Percentiles rank a stretch among this genome's conserved stretches.
These are phyloP conservation scores for Netelia virgata DNA, from an alignment of 2,888 invertebrate species.

Conservation along the genomic window DNA sequence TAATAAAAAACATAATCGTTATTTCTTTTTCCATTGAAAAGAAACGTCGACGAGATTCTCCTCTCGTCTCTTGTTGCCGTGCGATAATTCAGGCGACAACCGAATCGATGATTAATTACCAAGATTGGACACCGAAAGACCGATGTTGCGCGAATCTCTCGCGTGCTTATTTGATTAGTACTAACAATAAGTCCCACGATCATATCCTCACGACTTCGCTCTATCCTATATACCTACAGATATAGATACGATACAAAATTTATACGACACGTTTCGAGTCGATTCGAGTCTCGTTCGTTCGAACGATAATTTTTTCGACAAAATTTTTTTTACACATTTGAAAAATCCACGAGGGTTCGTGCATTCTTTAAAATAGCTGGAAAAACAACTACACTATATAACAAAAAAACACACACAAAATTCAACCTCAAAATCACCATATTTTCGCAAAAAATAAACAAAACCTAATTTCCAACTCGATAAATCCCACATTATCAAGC, in stretches of 20 bases:
- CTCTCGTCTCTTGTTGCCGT: constrained; percentile 1
- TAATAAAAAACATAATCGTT: constrained; percentile 34
- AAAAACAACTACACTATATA: no score
- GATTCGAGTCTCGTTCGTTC: no score
- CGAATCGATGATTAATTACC: constrained; percentile 59
- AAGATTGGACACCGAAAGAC: constrained; percentile 27
- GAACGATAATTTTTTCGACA: no score
- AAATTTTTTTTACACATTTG: no score
- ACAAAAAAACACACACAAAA: no score
- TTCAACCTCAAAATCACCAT: no score
- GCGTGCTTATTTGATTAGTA: neutral
- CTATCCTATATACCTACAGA: neutral
- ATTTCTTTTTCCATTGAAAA: neutral
- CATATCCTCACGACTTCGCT: neutral
- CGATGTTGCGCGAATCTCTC: neutral
- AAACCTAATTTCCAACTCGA: no score
- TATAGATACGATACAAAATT: neutral
- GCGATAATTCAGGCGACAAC: constrained; percentile 32
- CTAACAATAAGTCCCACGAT: constrained; percentile 29
- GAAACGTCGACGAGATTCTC: neutral
- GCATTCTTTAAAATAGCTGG: no score
- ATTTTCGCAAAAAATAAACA: no score
- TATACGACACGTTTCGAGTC: no score
- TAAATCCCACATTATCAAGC: no score
- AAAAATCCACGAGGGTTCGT: no score